Base-by-base conservation (phyloP, 1,140 invertebrate genomes). In the Temnothorax longispinosus region DNA sequence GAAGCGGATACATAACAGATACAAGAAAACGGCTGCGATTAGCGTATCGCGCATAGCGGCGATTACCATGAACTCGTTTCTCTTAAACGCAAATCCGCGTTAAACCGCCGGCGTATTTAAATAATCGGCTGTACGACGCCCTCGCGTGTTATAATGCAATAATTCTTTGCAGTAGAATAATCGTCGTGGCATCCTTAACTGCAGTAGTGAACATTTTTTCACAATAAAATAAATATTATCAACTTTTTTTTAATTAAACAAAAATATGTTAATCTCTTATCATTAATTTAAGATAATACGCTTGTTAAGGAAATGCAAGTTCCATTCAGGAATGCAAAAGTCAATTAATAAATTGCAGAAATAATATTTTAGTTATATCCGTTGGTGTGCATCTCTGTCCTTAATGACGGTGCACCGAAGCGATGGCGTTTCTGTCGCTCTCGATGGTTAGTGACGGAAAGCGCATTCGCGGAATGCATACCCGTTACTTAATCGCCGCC, bases 401-500 rank as follows among this genome's bases (percentile, higher is more conserved):
- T 62, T 21, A 35, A 78, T 78, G 10, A 47, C 15, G 27, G 7
- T 6, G 6, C 58, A 47, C 0, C 54, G 21, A 76, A 8, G 35
- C 54, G 38, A 75, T 38, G 44, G 21, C 21, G 75, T 65, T 41
- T 69, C 77, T 35, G 32, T 82, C 78, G 27, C 38, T 71, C 50
- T 62, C 35, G 15, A 47, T 62, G 35, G 38, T 44, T 13, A 64
- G 56, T 50, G 65, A 71, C 32, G 85, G 50, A 88, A 82, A 72
- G 58, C 50, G 86, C 78, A 85, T 87, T 86, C 32, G 60, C 60
- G 76, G 60, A 47, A 78, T 78, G 58, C 60, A 65, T 21, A 65
- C 41, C 13, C 47, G 60, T 44, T 47, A 72, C 52, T 89, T 87
- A 85, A 89, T 90, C 88, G 78, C 71, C 47, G 72, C 74, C 88